Base-by-base conservation (phyloP, 1,140 invertebrate genomes). In the Eupristina koningsbergeri region DNA sequence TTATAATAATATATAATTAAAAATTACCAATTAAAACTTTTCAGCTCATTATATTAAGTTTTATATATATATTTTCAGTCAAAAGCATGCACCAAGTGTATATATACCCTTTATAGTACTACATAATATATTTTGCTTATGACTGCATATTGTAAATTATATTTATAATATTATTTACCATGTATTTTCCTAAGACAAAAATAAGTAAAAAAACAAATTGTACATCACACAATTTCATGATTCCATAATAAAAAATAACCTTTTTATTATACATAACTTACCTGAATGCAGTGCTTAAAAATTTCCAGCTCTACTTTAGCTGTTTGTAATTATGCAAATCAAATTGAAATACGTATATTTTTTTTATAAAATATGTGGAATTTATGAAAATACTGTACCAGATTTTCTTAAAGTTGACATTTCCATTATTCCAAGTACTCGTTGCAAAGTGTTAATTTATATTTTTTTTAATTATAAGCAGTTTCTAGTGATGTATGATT, bases 321-420 rank as follows among this genome's bases (percentile, higher is more conserved):
- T 75, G 15, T 78, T 61, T 31, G 22, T n/a, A 73, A 71, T 19
- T 63, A 71, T 78, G 64, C 47, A 69, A 77, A 31, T 76, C 31
- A 74, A 64, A 75, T 81, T 34, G 47, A 31, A 53, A 73, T n/a
- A 22, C 26, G 9, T 58, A 58, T 58, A 5, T 53, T 53, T 53
- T 53, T 17, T 15, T 17, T 9, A 53, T 9, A 53, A 9, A 50
- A 50, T 50, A 50, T 17, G 15, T 50, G 17, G 26, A 41, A 71
- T 71, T n/a, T 71, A n/a, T 73, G 3, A 11, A 26, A 53, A 83
- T 83, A 83, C 81, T 83, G 8, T 83, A 83, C 81, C 63, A 41
- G 47, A 41, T 34, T 22, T 45, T 58, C 69, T 74, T 45, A 41
- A 41, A 67, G 81, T 77, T 77, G 81, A 83, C 22, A 9, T 26